Evolutionary conservation across 2,888 invertebrate species (phyloP).

Genomic region (Andrena dorsata): DNA sequence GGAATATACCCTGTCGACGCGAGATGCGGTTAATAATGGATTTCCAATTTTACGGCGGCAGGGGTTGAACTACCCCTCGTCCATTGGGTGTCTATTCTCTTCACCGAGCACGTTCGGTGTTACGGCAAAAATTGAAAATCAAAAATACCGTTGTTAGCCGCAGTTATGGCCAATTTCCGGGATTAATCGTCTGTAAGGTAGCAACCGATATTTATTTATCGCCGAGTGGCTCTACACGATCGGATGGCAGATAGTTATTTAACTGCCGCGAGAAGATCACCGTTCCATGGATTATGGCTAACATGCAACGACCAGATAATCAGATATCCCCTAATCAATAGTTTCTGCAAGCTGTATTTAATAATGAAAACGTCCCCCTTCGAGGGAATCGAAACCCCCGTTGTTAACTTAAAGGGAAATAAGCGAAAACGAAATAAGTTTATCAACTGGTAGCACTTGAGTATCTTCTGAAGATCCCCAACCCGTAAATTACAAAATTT

Average conservation of each 20-base stretch:
- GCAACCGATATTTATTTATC: conserved; percentile 14
- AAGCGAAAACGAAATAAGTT: no score
- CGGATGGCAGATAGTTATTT: background rate
- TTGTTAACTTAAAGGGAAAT: no score
- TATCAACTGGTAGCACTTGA: no score
- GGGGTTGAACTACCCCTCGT: conserved; percentile 29
- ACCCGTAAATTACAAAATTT: no score
- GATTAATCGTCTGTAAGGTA: conserved; percentile 20
- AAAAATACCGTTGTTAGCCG: conserved; percentile 24
- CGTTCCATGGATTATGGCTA: no score
- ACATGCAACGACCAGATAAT: no score
- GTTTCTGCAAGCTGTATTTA: no score
- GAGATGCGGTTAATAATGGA: conserved; percentile 55
- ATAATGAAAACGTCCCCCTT: no score
- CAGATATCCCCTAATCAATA: no score
- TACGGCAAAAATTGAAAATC: conserved; percentile 40
- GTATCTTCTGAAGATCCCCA: no score
- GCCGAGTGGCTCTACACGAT: background rate
- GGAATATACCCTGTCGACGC: conserved; percentile 55
- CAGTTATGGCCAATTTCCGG: background rate
- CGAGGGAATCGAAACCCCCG: no score
- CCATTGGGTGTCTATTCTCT: conserved; percentile 27
- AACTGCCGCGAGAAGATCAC: background rate
- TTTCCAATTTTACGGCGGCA: conserved; percentile 61
- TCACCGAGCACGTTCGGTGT: conserved; percentile 5